These are phyloP conservation scores for Gymnoscopelus microlampas DNA, from an alignment of 2,797 vertebrate species.

Conservation along the genomic window DNA sequence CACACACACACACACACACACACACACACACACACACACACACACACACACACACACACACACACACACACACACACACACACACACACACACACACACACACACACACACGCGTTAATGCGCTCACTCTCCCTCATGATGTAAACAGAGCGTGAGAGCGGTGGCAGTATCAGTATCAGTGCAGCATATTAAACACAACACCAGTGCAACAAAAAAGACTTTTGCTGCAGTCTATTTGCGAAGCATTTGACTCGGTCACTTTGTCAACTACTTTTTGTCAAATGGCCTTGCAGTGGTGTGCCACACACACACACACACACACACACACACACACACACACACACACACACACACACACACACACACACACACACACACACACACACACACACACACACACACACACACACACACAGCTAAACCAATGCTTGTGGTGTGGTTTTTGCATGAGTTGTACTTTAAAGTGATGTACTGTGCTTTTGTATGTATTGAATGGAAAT, in stretches of 20 bases:
- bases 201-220: not conserved
- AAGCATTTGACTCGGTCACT: not conserved
- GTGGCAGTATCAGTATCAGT: conserved; percentile 32
- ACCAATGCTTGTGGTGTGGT: no score
- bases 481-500: no score
- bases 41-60: conserved; percentile 16
- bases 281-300: no score
- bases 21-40: conserved; percentile 15
- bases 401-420: no score
- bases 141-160: conserved; percentile 55
- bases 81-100: not conserved
- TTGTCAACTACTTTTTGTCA: not conserved
- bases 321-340: no score
- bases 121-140: conserved; percentile 29
- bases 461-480: no score
- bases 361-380: no score
- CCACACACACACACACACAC: no score
- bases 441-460: no score
- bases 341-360: no score
- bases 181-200: conserved; percentile 35
- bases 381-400: no score
- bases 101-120: conserved; percentile 26
- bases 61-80: not conserved
- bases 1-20: conserved; percentile 31
- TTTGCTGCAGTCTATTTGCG: no score